Percentiles rank a stretch among this genome's conserved stretches.
Conservation (phyloP, 2,888 invertebrate species). For the Mesochorus sp. region DNA sequence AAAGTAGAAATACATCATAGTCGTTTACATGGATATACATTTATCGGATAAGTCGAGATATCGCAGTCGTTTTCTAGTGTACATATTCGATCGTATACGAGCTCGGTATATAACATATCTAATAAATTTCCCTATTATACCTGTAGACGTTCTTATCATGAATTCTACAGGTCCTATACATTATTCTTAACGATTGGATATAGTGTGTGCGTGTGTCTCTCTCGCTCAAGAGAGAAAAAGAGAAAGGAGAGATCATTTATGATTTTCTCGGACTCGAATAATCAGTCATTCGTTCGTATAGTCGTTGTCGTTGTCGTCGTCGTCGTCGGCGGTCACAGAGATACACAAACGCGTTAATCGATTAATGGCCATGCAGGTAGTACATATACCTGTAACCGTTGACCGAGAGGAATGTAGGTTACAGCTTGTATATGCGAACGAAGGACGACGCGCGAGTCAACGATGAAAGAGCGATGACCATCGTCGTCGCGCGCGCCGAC, state of each 20-base stretch:
- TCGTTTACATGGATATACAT: too few species aligned
- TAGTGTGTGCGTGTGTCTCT: background rate
- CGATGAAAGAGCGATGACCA: slow-evolving; percentile 57
- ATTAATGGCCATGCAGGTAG: slow-evolving; percentile 52
- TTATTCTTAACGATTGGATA: slow-evolving; percentile 51
- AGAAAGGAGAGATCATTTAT: slow-evolving; percentile 29
- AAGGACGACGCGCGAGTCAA: slow-evolving; percentile 56
- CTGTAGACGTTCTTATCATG: slow-evolving; percentile 40
- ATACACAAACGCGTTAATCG: slow-evolving; percentile 35
- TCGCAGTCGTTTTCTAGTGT: too few species aligned
- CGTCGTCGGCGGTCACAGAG: slow-evolving; percentile 17
- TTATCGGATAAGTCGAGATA: too few species aligned
- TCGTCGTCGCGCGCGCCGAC: slow-evolving; percentile 7
- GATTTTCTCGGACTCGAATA: slow-evolving; percentile 36
- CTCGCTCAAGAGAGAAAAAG: too few species aligned
- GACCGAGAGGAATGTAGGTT: slow-evolving; percentile 63
- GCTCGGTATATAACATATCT: slow-evolving; percentile 13
- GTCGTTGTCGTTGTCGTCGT: slow-evolving; percentile 18
- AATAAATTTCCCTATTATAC: background rate
- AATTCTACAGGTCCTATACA: slow-evolving; percentile 42
- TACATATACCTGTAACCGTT: slow-evolving; percentile 36
- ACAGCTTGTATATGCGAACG: slow-evolving; percentile 59
- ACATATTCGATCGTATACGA: background rate
- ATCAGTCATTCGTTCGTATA: slow-evolving; percentile 50
- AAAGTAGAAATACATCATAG: too few species aligned